Evolutionary conservation across 2,888 invertebrate species (phyloP), one percentile per base, ranked within the genome.

Genomic region (Diachrysia chrysitis): DNA sequence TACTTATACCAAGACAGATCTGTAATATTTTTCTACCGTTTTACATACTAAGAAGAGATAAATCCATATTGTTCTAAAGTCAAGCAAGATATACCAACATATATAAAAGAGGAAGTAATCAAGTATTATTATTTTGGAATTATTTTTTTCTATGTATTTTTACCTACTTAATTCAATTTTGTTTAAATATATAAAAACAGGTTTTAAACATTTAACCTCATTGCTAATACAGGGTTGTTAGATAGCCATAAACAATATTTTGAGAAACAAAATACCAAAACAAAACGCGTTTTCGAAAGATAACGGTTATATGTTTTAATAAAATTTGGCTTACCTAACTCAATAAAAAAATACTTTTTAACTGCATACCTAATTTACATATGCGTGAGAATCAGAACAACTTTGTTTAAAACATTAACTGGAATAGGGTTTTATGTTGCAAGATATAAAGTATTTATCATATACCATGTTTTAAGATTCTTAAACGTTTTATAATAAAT

Each of bases 141-240:
- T 12, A 54, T 42, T 56, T 56, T 42, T 17, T 63, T n/a, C n/a
- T n/a, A n/a, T n/a, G n/a, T n/a, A n/a, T n/a, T n/a, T n/a, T n/a
- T n/a, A n/a, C n/a, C n/a, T n/a, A n/a, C n/a, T n/a, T n/a, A n/a
- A n/a, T n/a, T n/a, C n/a, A n/a, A n/a, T n/a, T n/a, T 59, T 7
- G 37, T 75, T 72, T 62, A 64, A 60, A 64, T 37, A 2, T 69
- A 32, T 62, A 70, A 4, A 71, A 65, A 73, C 65, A 69, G 73
- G 42, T 71, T 72, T 71, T 67, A 58, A 63, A 69, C 56, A 73
- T 69, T 63, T 70, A 85, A 89, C 88, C 89, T 90, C 91, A 87
- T 77, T 82, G 82, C 82, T 46, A 69, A 89, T 86, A 92, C 93
- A 93, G 93, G 93, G 93, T 92, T 88, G 80, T 71, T 91, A 92